A percentile compares a stretch with the other conserved stretches of the same genome.
Evolutionary conservation across 2,113 vertebrate species (phyloP).

Genomic region (Actenoides lindsayi): DNA sequence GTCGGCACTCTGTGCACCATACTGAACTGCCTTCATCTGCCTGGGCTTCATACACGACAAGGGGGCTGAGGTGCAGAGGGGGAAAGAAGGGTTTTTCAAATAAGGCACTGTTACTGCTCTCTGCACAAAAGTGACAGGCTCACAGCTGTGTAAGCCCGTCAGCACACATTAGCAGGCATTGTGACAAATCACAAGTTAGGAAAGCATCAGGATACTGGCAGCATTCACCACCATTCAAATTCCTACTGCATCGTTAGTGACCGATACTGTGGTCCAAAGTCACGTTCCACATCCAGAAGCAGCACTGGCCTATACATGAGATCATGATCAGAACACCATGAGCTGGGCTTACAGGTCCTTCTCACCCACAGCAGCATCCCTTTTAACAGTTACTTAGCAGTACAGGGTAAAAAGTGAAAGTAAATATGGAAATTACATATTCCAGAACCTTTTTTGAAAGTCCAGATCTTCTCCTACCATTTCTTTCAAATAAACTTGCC

Average conservation of each 20-base stretch:
- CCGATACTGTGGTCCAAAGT: background rate
- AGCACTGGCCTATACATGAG: background rate
- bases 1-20: fast-evolving
- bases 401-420: background rate
- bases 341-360: background rate
- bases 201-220: background rate
- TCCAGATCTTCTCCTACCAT: background rate
- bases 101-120: background rate
- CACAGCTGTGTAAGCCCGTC: background rate
- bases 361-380: background rate
- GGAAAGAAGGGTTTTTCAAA: background rate
- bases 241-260: background rate
- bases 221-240: background rate
- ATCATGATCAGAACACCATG: background rate
- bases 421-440: background rate
- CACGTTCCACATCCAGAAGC: background rate
- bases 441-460: background rate
- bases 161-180: background rate
- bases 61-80: fast-evolving
- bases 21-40: background rate
- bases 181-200: background rate
- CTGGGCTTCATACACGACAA: background rate
- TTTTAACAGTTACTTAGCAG: background rate
- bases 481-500: background rate
- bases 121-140: background rate